Evolutionary conservation across 2,888 invertebrate species (phyloP).

Genomic region (Coelinius sp.): DNA sequence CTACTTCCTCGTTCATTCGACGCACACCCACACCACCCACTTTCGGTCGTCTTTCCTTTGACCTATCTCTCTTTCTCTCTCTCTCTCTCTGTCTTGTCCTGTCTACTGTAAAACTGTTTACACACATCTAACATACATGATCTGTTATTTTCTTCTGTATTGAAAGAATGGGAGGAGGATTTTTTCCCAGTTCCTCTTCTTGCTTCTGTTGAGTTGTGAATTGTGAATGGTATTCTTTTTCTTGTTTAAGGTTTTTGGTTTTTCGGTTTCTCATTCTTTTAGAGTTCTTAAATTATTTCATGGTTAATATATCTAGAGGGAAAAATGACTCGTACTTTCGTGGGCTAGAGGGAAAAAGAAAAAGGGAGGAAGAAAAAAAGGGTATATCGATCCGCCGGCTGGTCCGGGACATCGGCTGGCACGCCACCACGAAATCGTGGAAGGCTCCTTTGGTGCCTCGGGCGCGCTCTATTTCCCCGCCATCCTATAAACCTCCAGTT

Average conservation of each 20-base stretch:
- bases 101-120: neutral
- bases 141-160: neutral
- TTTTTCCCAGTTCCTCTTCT: neutral
- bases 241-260: no score
- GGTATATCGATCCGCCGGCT: conserved; percentile 64
- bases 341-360: conserved; percentile 9
- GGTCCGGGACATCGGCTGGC: conserved; percentile 64
- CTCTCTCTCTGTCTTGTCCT: neutral
- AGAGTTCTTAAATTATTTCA: neutral
- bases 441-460: conserved; percentile 46
- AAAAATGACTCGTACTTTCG: neutral
- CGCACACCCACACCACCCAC: neutral
- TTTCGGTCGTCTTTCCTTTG: neutral
- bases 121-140: neutral
- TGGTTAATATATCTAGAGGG: neutral
- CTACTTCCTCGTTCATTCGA: conserved; percentile 16
- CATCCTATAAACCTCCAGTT: neutral
- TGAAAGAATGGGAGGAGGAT: neutral
- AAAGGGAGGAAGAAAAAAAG: conserved; percentile 52
- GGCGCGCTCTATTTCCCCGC: conserved; percentile 39
- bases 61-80: neutral
- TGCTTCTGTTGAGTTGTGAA: neutral
- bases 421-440: conserved; percentile 60
- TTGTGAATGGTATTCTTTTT: no score
- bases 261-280: neutral